Base-by-base conservation (phyloP, 2,888 invertebrate genomes). In the Xestoiulus laeticollis region DNA sequence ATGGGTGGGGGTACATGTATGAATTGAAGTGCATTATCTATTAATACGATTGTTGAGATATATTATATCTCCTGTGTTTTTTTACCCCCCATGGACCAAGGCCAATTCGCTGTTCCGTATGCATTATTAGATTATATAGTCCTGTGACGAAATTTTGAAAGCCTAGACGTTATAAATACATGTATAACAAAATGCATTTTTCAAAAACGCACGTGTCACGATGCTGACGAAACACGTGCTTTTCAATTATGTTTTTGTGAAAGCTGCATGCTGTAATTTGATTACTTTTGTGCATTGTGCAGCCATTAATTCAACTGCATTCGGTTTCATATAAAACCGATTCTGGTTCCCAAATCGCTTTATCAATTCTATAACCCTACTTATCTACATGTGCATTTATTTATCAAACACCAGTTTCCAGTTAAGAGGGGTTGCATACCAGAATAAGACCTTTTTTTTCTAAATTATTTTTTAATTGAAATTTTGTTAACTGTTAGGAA, bases 171-270 rank as follows among this genome's bases (percentile, higher is more conserved):
- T n/a, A 59, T 59, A 43, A 43, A 43, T 43, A 12, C 12, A n/a
- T n/a, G n/a, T n/a, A n/a, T n/a, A 43, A 43, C 12, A n/a, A 12
- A 59, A 59, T 59, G n/a, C 48, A 19, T 59, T 59, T 59, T 59
- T n/a, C n/a, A n/a, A 59, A 59, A 59, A 59, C n/a, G n/a, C 59
- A 59, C 59, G 59, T 59, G 59, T 59, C 59, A 59, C n/a, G n/a
- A 6, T 19, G 59, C 59, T 59, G 59, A 59, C 8, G 59, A 59
- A 59, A 59, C 59, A n/a, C 59, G 48, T 19, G n/a, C n/a, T 19
- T 59, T 59, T 59, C 59, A n/a, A 59, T 59, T 59, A 59, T 59
- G 22, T 22, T 59, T 16, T 16, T 59, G 5, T 19, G 59, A 19
- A 22, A 59, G 59, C 59, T n/a, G n/a, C 59, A 59, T n/a, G 59